Base-by-base conservation (phyloP, 2,113 vertebrate genomes). In the Alosa alosa region DNA sequence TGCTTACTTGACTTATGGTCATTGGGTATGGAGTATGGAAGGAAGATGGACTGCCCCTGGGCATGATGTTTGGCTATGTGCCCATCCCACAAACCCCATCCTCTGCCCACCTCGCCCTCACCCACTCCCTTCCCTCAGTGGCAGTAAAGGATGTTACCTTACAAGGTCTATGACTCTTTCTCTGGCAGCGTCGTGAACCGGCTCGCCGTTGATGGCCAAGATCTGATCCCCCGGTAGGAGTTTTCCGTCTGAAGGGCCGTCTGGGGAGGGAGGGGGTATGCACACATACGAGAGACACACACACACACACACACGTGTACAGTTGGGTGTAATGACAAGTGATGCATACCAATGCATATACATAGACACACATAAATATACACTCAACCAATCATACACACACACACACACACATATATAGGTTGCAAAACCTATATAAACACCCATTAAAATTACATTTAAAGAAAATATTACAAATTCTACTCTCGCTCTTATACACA, bases 91-190 rank as follows among this genome's bases (percentile, higher is more conserved):
- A 68, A 1, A 9, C 9, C 64, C n/a, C 31, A 75, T 39, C 25
- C 25, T 25, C 9, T 31, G 6, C 22, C 60, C 60, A 0, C 22
- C 20, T 18, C 20, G 17, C 20, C 13, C 57, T 44, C 46, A 6
- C 81, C 91, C 86, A 90, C 36, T 4, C 72, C 36, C 3, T 13
- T 78, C 72, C 72, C 91, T 92, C 92, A 91, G 94, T 93, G 93
- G 94, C 93, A 94, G 93, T 94, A 94, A 95, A 93, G 91, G 91
- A 95, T 95, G 93, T 97, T 97, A 99, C 97, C 97, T 98, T 96
- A 99, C 94, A 91, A 99, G 97, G 94, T 99, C 97, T 94, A 99
- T 98, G 96, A 98, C 96, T 96, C 97, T 98, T 96, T 98, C 97
- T 90, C 97, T 95, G 92, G 97, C 94, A 87, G 95, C 96, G 95